Percentiles rank a stretch among this genome's conserved stretches.
Evolutionary conservation across 2,113 vertebrate species (phyloP).

Genomic region (Mohoua ochrocephala): DNA sequence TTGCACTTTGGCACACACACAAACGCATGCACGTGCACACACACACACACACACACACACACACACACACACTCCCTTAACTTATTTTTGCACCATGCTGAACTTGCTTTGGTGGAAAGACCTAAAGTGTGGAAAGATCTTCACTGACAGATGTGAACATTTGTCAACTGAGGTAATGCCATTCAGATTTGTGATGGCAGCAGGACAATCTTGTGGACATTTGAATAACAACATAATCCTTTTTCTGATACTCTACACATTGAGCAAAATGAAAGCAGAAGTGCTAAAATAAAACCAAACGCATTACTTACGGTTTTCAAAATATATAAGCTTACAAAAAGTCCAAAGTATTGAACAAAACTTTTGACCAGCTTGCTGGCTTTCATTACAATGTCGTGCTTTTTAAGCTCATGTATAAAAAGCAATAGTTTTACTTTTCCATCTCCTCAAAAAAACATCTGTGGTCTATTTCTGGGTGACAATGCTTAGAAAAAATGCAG

Average conservation of each 20-base stretch:
- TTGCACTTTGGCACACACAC: background rate
- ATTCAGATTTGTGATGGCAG: background rate
- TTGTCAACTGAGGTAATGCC: background rate
- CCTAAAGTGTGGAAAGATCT: background rate
- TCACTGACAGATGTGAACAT: background rate
- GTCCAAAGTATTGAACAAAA: background rate
- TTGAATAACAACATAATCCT: background rate
- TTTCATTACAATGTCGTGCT: background rate
- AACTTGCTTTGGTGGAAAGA: background rate
- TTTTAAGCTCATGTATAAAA: background rate
- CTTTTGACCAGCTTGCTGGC: background rate
- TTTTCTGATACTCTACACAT: background rate
- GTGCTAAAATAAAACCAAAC: background rate
- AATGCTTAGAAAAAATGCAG: background rate
- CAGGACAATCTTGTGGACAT: background rate
- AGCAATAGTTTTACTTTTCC: background rate
- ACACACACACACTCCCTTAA: background rate
- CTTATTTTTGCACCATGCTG: background rate
- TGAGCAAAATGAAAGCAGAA: background rate
- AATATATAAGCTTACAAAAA: background rate
- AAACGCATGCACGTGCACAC: rapidly evolving
- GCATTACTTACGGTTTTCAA: background rate
- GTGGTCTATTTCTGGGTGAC: background rate
- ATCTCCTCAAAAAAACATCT: background rate
- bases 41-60: no score